Evolutionary conservation across 2,797 vertebrate species (phyloP), one percentile per base, ranked within the genome.

Genomic region (Hydrocynus forskahlii): DNA sequence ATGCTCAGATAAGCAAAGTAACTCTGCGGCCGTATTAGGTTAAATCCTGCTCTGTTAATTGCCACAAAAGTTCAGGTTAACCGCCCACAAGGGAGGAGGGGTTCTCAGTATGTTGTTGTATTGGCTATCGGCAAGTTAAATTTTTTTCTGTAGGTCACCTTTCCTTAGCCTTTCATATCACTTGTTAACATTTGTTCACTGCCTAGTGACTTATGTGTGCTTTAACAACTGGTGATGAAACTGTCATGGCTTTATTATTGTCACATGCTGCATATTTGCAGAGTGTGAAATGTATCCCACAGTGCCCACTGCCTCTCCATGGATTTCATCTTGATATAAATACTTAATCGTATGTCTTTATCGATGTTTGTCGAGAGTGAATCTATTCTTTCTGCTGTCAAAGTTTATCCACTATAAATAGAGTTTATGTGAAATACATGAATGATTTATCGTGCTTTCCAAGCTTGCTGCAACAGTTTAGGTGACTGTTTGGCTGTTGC

Each of bases 81-180:
- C 35, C 2, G 10, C 50, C 43, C 10, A 17, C 50, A n/a, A 64
- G 76, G 81, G 82, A n/a, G 1, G 25, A 83, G 73, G 45, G 21
- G 12, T 17, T 52, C 69, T 68, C 59, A 79, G 81, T 63, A 23
- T 50, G 87, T 84, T 83, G 62, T 68, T 25, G 45, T 16, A 16
- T 25, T 52, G 68, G n/a, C 67, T 21, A 57, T n/a, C 77, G 35
- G 23, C 67, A 60, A 77, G 75, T 9, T 54, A 79, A 40, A 6
- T 66, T 75, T 12, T 50, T 38, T 60, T 45, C 29, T 38, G 71
- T 23, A 0, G 75, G 25, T 21, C 17, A 40, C 60, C 19, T 64
- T 52, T 16, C 43, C 48, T 54, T 55, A 8, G 10, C 50, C 45
- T 52, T 21, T 63, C 23, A 57, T 23, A 21, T 60, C 21, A 13